Conservation (phyloP, 2,888 invertebrate species). For the Hydriomena furcata region DNA sequence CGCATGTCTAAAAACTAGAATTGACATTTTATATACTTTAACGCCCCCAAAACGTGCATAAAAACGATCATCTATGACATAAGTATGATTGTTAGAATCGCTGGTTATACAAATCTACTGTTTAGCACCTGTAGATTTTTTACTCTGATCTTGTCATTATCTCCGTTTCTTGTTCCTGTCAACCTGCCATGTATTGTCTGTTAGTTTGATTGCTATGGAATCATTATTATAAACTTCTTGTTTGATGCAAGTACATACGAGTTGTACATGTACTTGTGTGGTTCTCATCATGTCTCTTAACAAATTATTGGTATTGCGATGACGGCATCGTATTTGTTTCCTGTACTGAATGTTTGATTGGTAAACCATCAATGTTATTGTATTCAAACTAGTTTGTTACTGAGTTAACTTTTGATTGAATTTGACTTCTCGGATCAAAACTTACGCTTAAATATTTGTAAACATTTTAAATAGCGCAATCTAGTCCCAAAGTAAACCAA, state of each 20-base stretch:
- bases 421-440: too few relatives aligned
- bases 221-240: background rate
- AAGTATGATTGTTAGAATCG: background rate
- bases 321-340: slow-evolving; percentile 16
- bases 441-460: too few relatives aligned
- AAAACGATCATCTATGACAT: too few relatives aligned
- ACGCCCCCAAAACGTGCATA: too few relatives aligned
- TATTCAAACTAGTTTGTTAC: background rate
- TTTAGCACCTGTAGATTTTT: slow-evolving; percentile 16
- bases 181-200: slow-evolving; percentile 28
- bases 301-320: slow-evolving; percentile 4
- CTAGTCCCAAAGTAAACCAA: too few relatives aligned
- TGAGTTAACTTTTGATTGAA: too few relatives aligned
- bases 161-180: slow-evolving; percentile 27
- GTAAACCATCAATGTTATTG: background rate
- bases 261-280: background rate
- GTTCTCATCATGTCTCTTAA: slow-evolving; percentile 10
- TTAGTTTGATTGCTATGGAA: slow-evolving; percentile 26
- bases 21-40: too few relatives aligned
- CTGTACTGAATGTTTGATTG: slow-evolving; percentile 11
- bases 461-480: too few relatives aligned
- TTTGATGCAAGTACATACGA: background rate
- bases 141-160: slow-evolving; percentile 19
- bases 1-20: too few relatives aligned
- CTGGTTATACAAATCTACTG: background rate